Conservation (phyloP, 2,113 vertebrate species). For the Zosterops japonicus region DNA sequence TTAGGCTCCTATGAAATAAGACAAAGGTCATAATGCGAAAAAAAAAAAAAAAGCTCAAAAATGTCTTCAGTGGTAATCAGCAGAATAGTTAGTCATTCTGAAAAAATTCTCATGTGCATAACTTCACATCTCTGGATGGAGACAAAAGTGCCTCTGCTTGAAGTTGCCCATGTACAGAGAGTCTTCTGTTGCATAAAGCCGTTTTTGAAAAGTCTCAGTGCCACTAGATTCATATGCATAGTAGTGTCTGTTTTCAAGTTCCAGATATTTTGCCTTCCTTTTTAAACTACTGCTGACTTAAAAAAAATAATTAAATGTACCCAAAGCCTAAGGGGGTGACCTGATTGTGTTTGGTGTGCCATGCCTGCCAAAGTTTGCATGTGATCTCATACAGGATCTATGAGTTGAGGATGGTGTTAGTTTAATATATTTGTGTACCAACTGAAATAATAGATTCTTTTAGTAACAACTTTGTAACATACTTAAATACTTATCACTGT, state of each 20-base stretch:
- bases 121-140: neutral
- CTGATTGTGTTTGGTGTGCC: neutral
- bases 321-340: neutral
- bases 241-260: neutral
- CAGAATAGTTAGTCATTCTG: neutral
- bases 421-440: neutral
- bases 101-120: neutral
- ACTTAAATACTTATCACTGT: neutral
- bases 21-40: neutral
- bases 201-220: neutral
- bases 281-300: neutral
- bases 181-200: neutral
- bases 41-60: neutral
- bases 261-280: neutral
- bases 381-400: neutral
- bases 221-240: neutral
- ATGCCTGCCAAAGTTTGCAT: neutral
- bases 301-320: neutral
- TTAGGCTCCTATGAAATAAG: neutral
- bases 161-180: fast-evolving
- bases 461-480: neutral
- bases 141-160: neutral
- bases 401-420: neutral
- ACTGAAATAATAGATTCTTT: neutral
- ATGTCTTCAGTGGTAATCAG: neutral